phyloP scores from a whole-genome alignment of 2,113 vertebrate species.

The Cercopithecus mona region DNA sequence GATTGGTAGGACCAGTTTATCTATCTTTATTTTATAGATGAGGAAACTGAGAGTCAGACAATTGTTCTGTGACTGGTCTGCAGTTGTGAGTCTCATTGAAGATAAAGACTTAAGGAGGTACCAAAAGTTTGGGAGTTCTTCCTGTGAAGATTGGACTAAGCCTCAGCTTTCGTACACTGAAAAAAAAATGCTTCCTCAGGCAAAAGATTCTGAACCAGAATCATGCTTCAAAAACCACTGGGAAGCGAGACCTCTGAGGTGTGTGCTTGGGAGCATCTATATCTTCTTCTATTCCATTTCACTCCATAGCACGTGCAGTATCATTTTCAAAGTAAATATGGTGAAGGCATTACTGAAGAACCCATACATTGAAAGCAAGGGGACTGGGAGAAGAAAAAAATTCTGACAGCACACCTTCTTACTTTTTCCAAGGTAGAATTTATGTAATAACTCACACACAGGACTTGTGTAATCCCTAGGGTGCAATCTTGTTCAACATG shows the following conservation, averaged over 20 bases:
- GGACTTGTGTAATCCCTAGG: constrained; percentile 70
- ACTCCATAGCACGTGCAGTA: not conserved
- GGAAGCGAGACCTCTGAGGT: not conserved
- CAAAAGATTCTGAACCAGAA: not conserved
- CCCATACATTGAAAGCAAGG: not conserved
- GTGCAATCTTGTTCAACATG: constrained; percentile 77
- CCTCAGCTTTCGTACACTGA: not conserved
- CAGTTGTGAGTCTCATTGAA: not conserved
- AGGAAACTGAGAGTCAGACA: not conserved
- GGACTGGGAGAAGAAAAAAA: not conserved
- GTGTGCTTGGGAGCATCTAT: not conserved
- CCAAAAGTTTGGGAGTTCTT: not conserved
- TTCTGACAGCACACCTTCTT: not conserved
- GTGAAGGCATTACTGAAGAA: not conserved
- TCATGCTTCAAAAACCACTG: not conserved
- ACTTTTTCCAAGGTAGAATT: constrained; percentile 62
- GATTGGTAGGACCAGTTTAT: not conserved
- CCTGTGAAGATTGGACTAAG: not conserved
- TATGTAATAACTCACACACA: constrained; percentile 80
- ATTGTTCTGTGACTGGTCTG: not conserved
- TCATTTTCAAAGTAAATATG: not conserved
- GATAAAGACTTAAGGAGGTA: not conserved
- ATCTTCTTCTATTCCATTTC: not conserved
- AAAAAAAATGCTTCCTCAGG: not conserved
- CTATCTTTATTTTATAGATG: not conserved